Base-by-base conservation (phyloP, 2,797 vertebrate genomes). In the Crocodylus rhombifer region DNA sequence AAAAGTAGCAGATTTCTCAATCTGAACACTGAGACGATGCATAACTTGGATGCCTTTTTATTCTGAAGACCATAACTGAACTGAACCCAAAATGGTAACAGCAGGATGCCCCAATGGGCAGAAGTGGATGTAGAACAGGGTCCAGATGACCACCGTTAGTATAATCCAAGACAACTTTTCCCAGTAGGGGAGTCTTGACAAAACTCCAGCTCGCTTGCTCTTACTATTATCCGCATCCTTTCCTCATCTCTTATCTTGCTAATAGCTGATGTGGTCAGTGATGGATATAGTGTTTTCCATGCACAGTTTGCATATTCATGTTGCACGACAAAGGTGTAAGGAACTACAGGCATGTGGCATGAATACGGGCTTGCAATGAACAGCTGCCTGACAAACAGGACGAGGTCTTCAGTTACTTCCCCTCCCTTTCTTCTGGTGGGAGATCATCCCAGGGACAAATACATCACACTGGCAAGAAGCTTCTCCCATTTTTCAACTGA, bases 401-500 rank as follows among this genome's bases (percentile, higher is more conserved):
- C 86, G 95, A 65, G 88, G 93, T 61, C 93, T 92, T 93, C 91
- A 89, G 75, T 87, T 92, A 42, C 92, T 95, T 51, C 36, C 23
- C 25, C 69, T 42, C 21, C 15, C 42, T 42, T 42, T 42, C 42
- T 42, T 62, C 91, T 88, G 69, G 84, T 95, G 33, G 84, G 94
- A 89, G 84, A 95, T 81, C 80, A 94, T 77, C 71, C 91, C 71
- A n/a, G 30, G 61, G 94, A 77, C 85, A 93, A 95, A 97, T 97
- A 96, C 36, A 96, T 97, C 96, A 97, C 80, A 86, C 92, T 97
- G 96, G 95, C 96, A 95, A 86, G 92, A 95, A 94, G 93, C 96
- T 89, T 94, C 96, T 83, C 92, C 96, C 96, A 97, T 97, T 96
- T 95, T 91, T 97, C 96, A 97, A 77, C 77, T 93, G 96, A 95